Evolutionary conservation across 2,888 invertebrate genomes (phyloP), one percentile per base, ranked within the genome.

Genomic region (Ennomos erosarius): DNA sequence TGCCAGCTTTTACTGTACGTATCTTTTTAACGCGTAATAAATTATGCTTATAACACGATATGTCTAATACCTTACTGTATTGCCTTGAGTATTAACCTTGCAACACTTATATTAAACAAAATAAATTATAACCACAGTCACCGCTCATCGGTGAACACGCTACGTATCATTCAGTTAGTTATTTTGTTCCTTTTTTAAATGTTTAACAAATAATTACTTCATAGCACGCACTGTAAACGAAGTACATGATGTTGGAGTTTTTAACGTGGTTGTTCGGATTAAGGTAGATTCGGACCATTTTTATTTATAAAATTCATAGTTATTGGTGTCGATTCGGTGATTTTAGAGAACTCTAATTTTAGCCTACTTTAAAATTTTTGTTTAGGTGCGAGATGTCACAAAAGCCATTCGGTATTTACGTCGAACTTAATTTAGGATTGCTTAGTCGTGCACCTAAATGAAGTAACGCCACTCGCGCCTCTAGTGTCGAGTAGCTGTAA

Each of bases 61-160:
- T 16, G 9, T 42, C 36, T 42, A 43, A 33, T 48, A 26, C 37
- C 26, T 16, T 43, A 48, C 33, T 34, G 26, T 26, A 35, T 48
- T 40, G 47, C 47, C 54, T 51, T 12, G 50, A 46, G 9, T 54
- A 36, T 13, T 8, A 57, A 48, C 53, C 51, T 76, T 76, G 82
- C 85, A 85, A 82, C 75, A 85, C 87, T 87, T 87, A 85, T 85
- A 84, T 88, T 88, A 88, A 88, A 87, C 87, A 84, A 85, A 43
- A 62, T 55, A 54, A 53, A 6, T 26, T 59, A 49, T 10, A 36
- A 55, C 40, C 44, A 53, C 35, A 50, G 43, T 52, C 47, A 46
- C 45, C 26, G 55, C 38, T 12, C 59, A 43, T 39, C 42, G 40
- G 40, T 37, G 44, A 37, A 53, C 53, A 53, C 56, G 54, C 59